These are phyloP conservation scores for Hirtodrosophila histrioides DNA, from an alignment of 2,888 invertebrate species.

Conservation along the genomic window DNA sequence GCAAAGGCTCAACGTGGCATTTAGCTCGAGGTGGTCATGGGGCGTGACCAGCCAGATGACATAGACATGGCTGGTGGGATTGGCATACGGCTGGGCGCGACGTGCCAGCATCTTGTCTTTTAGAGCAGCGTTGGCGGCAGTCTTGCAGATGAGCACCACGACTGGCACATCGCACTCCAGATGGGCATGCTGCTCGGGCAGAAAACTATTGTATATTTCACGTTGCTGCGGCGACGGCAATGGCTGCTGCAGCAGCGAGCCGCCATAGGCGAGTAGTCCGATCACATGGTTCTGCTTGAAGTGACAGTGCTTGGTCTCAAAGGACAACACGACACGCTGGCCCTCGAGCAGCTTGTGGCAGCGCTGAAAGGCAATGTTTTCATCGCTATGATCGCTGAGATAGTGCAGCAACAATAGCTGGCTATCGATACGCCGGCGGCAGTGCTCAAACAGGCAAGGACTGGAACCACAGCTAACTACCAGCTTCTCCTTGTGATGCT, in stretches of 20 bases:
- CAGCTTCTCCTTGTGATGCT: background rate
- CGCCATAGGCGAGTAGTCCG: constrained; percentile 53
- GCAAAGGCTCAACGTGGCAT: constrained; percentile 43
- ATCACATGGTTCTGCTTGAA: constrained; percentile 48
- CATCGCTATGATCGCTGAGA: constrained; percentile 44
- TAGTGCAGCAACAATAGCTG: constrained; percentile 62
- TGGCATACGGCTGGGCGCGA: background rate
- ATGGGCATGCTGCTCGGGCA: constrained; percentile 9
- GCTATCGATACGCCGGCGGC: constrained; percentile 43
- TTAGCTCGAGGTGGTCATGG: constrained; percentile 16
- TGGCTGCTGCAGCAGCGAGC: constrained; percentile 7
- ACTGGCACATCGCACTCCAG: constrained; percentile 43
- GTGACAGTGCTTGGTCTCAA: constrained; percentile 24
- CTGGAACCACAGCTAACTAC: constrained; percentile 28
- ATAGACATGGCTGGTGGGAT: constrained; percentile 27
- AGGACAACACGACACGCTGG: constrained; percentile 35
- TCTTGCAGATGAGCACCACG: constrained; percentile 59
- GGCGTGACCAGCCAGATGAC: constrained; percentile 65
- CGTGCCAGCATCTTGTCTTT: background rate
- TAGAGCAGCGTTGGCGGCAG: background rate
- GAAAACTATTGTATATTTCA: constrained; percentile 26
- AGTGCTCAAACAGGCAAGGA: constrained; percentile 47
- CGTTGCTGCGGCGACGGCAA: background rate
- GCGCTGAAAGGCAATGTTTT: constrained; percentile 3
- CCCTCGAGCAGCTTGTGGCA: constrained; percentile 34